phyloP scores from a whole-genome alignment of 1,140 invertebrate species.

The Drosophila lacertosa region DNA sequence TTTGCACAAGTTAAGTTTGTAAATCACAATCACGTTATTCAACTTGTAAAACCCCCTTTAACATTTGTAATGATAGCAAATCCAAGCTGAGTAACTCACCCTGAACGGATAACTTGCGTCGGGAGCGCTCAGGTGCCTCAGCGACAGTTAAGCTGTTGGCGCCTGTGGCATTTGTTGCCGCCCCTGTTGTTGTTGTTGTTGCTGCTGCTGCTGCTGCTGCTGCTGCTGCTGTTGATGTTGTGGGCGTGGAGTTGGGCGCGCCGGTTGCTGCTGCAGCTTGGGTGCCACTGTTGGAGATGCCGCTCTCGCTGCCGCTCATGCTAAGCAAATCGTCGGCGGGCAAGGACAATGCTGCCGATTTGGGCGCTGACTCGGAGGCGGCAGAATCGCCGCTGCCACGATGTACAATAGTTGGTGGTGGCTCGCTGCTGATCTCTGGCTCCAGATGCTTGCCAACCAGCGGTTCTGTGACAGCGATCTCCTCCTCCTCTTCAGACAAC shows the following conservation, averaged over 20 bases:
- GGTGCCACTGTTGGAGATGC: slow-evolving; percentile 60
- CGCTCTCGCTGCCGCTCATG: slow-evolving; percentile 68
- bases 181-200: neutral
- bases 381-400: slow-evolving; percentile 61
- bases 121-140: slow-evolving; percentile 67
- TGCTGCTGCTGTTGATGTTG: slow-evolving; percentile 38
- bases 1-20: neutral
- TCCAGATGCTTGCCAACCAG: slow-evolving; percentile 55
- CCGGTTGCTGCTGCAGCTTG: slow-evolving; percentile 30
- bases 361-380: slow-evolving; percentile 59
- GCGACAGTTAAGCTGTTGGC: slow-evolving; percentile 63
- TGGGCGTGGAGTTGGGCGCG: slow-evolving; percentile 46
- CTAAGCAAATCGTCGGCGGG: slow-evolving; percentile 72
- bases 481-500: slow-evolving; percentile 71
- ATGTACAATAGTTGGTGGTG: slow-evolving; percentile 29
- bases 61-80: neutral
- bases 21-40: too few species aligned
- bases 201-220: neutral
- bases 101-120: slow-evolving; percentile 80
- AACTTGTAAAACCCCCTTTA: neutral
- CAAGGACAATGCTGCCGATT: slow-evolving; percentile 72
- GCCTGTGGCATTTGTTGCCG: slow-evolving; percentile 9
- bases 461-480: slow-evolving; percentile 51
- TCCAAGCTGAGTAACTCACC: slow-evolving; percentile 46
- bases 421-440: slow-evolving; percentile 23